These are phyloP conservation scores for Delphinus delphis DNA, from an alignment of 2,113 vertebrate species.

Conservation along the genomic window DNA sequence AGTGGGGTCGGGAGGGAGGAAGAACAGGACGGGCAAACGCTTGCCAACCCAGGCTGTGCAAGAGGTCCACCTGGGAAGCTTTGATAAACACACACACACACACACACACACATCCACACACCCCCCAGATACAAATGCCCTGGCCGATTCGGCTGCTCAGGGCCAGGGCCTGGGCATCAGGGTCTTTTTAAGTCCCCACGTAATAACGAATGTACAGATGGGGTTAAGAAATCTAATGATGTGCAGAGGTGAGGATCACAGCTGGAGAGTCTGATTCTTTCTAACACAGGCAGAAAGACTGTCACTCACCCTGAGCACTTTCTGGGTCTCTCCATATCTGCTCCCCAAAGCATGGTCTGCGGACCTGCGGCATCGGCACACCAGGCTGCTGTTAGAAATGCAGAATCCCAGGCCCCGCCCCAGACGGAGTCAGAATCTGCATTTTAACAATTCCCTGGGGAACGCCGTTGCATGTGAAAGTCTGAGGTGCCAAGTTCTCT, in stretches of 20 bases:
- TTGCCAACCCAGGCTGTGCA: background rate
- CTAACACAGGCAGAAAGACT: background rate
- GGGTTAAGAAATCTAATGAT: background rate
- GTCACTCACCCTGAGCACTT: background rate
- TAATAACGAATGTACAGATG: fast-evolving
- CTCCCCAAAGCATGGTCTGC: background rate
- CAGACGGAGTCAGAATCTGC: background rate
- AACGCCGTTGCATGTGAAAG: fast-evolving
- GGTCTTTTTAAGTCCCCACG: background rate
- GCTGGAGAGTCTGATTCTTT: background rate
- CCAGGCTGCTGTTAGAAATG: background rate
- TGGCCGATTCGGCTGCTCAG: background rate
- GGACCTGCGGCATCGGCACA: background rate
- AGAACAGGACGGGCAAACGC: background rate
- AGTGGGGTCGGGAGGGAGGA: background rate
- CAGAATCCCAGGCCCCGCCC: background rate
- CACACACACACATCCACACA: too few relatives aligned
- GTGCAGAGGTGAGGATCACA: background rate
- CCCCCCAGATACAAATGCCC: background rate
- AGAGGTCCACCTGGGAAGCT: background rate
- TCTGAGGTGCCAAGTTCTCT: fast-evolving
- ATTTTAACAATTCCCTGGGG: background rate
- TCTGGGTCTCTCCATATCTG: background rate
- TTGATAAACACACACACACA: background rate
- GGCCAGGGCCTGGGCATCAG: background rate